These are phyloP conservation scores for Danio tinwini DNA, from an alignment of 2,797 vertebrate species.

Conservation along the genomic window DNA sequence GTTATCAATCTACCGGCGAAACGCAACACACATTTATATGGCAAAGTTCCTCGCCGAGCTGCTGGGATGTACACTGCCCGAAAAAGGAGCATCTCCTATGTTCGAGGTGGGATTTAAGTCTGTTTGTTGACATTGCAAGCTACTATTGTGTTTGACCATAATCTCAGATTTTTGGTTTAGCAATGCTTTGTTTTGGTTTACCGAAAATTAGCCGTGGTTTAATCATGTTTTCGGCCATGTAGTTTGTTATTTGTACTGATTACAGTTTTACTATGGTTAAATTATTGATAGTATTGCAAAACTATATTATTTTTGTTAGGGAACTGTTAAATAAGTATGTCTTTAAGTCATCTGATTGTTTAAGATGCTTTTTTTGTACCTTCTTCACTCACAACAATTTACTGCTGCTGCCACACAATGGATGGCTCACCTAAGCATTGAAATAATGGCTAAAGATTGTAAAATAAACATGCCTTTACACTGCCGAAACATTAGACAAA, in stretches of 20 bases:
- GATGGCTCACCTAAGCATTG: neutral
- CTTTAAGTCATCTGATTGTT: neutral
- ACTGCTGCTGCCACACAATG: neutral
- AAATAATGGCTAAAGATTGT: neutral
- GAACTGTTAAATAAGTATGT: neutral
- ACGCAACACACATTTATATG: slow-evolving; percentile 66
- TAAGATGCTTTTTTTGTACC: slow-evolving; percentile 1
- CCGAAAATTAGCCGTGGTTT: no score
- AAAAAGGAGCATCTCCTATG: slow-evolving; percentile 76
- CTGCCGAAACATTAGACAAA: no score
- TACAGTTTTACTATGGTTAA: no score
- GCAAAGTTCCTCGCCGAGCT: slow-evolving; percentile 87
- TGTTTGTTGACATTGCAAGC: neutral
- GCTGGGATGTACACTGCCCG: slow-evolving; percentile 82
- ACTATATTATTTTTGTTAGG: no score
- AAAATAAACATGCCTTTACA: neutral
- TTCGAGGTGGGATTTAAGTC: slow-evolving; percentile 76
- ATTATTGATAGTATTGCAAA: no score
- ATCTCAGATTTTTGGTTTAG: neutral
- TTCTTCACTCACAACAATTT: neutral
- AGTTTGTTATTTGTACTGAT: no score
- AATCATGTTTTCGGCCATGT: no score
- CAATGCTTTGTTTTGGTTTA: neutral
- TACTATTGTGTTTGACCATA: neutral
- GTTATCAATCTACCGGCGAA: slow-evolving; percentile 37